Conservation (phyloP, 2,797 vertebrate genomes). For the Melanotaenia pygmaea region DNA sequence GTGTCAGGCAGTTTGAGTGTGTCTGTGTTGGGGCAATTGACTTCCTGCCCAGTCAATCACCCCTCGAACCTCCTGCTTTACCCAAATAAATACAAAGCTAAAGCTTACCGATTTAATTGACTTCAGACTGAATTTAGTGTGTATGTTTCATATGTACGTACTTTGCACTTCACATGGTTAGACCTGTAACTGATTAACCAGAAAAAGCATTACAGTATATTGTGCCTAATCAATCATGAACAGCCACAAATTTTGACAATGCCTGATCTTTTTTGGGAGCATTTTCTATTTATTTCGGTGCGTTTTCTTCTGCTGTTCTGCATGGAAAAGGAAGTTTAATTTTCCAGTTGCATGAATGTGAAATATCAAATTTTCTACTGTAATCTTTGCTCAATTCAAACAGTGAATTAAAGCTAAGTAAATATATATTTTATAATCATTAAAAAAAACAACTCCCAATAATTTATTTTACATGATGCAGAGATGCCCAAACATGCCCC, state of each 20-base stretch:
- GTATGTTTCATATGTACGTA: not conserved
- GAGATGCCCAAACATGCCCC: not conserved
- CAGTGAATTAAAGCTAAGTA: not conserved
- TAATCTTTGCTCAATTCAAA: not conserved
- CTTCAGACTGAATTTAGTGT: conserved; percentile 11
- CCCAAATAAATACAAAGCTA: conserved; percentile 25
- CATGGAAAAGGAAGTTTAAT: not conserved
- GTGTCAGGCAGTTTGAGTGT: conserved; percentile 24
- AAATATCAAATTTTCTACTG: not conserved
- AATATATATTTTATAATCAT: not conserved
- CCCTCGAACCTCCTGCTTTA: conserved; percentile 44
- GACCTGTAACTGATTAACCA: not conserved
- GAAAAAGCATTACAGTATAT: not conserved
- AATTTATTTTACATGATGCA: not conserved
- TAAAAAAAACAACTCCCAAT: not conserved
- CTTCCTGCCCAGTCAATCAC: conserved; percentile 26
- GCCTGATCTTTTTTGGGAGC: too few species aligned
- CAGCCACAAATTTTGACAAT: too few species aligned
- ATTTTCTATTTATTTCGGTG: not conserved
- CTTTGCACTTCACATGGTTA: not conserved
- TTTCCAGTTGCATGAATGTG: not conserved
- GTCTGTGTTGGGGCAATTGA: conserved; percentile 23
- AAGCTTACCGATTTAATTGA: conserved; percentile 3
- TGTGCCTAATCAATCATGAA: too few species aligned
- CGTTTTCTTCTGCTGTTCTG: not conserved